These are phyloP conservation scores for Drosophila persimilis DNA, from an alignment of 1,140 invertebrate species.

Conservation along the genomic window DNA sequence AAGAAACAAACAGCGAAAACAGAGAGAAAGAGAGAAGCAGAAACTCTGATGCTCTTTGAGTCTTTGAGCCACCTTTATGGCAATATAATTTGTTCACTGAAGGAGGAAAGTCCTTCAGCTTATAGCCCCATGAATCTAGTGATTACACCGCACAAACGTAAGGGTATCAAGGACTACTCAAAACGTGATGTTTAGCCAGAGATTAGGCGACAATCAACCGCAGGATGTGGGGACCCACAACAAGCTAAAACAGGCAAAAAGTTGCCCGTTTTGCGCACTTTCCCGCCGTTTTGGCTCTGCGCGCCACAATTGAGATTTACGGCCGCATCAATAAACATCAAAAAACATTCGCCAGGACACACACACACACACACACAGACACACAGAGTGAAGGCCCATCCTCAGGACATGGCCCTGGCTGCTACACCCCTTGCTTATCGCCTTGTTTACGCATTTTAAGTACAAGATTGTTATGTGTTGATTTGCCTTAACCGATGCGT, in stretches of 20 bases:
- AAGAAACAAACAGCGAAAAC: background rate
- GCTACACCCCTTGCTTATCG: constrained; percentile 64
- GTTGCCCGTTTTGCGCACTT: constrained; percentile 11
- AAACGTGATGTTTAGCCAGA: constrained; percentile 62
- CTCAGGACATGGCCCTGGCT: too few relatives aligned
- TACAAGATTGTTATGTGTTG: constrained; percentile 82
- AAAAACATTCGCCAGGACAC: constrained; percentile 21
- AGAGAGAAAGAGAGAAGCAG: background rate
- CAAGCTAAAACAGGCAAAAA: constrained; percentile 19
- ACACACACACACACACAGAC: background rate
- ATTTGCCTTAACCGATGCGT: constrained; percentile 79
- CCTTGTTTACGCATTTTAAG: constrained; percentile 81
- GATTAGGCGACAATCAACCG: constrained; percentile 68
- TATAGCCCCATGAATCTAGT: background rate
- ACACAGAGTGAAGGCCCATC: background rate
- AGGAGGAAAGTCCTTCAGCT: too few relatives aligned
- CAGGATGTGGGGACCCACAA: constrained; percentile 19
- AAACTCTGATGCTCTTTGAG: background rate
- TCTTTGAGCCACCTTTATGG: too few relatives aligned
- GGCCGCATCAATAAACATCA: constrained; percentile 75
- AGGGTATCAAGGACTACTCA: constrained; percentile 40
- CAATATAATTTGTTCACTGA: too few relatives aligned
- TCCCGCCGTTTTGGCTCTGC: constrained; percentile 23
- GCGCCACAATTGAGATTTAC: constrained; percentile 73
- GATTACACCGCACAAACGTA: background rate